Base-by-base conservation (phyloP, 1,140 invertebrate genomes). In the Drosophila sp. region DNA sequence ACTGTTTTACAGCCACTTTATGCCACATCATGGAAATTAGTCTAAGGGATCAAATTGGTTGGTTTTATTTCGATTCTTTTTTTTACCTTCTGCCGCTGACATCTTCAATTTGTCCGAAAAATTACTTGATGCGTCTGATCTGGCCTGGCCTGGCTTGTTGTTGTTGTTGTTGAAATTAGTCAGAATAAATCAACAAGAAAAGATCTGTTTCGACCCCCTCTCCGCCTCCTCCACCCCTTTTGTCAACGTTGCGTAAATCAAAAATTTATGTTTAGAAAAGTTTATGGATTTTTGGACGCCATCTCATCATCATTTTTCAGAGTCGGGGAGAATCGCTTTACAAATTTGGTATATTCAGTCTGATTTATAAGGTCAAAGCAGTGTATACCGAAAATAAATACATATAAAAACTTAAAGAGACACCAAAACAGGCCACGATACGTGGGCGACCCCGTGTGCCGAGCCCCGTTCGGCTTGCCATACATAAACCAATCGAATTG, bases 321-420 rank as follows among this genome's bases (percentile, higher is more conserved):
- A 23, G n/a, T 6, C 1, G 23, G 44, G 23, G 2, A 23, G 44
- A 1, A 8, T 50, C 8, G 70, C 64, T 60, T 72, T 55, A 67
- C 72, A 76, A 76, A 69, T 81, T 79, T 70, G 80, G 68, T 82
- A 61, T 54, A 44, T 66, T 67, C 58, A 47, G 40, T 76, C 62
- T 80, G 79, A 89, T 83, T 87, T 89, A 87, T 89, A 89, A 87
- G 83, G 84, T 87, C 84, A 87, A 58, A 64, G 72, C 69, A 25
- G 23, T 50, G 72, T 76, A 60, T 70, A 80, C 60, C 54, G 58
- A 71, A 76, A 80, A 85, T 80, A 84, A 85, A 85, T 70, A 67
- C 44, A 60, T 38, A 60, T 55, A 65, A 71, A 63, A 76, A 69
- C 35, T 57, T 60, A 66, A 76, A 60, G 60, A 66, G 68, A 76